These are phyloP conservation scores for Oncorhynchus kisutch DNA, from an alignment of 2,113 vertebrate species.

Conservation along the genomic window DNA sequence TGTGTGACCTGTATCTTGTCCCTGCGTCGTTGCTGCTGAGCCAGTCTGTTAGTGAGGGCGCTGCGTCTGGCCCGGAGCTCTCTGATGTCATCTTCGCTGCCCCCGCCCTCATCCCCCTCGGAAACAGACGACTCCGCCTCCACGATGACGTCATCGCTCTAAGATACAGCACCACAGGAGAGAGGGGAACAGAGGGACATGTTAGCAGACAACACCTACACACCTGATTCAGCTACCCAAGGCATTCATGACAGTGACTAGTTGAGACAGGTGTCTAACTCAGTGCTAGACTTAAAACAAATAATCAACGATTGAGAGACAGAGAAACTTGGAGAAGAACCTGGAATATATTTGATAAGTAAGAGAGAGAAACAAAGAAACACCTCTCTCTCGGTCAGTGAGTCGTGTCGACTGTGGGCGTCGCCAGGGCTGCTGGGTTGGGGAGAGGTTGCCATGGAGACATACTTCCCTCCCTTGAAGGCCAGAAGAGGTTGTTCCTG, in stretches of 20 bases:
- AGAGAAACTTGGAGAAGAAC: conserved; percentile 3
- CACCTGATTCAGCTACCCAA: no score
- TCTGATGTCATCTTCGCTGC: conserved; percentile 87
- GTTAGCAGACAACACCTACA: no score
- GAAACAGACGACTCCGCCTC: conserved; percentile 82
- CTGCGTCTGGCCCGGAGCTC: conserved; percentile 91
- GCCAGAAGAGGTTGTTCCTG: conserved; percentile 98
- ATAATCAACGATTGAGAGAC: not conserved
- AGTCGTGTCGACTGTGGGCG: conserved; percentile 81
- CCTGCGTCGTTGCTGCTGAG: conserved; percentile 88
- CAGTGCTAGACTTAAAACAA: not conserved
- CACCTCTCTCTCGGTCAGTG: conserved; percentile 73
- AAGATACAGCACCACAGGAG: conserved; percentile 11
- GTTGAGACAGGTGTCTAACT: no score
- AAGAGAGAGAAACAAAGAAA: conserved; percentile 51
- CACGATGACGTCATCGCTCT: conserved; percentile 89
- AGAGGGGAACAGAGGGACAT: not conserved
- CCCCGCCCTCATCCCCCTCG: conserved; percentile 69
- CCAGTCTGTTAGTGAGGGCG: conserved; percentile 85
- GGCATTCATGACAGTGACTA: no score
- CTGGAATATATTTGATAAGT: no score
- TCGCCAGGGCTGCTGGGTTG: conserved; percentile 76
- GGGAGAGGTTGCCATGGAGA: conserved; percentile 90
- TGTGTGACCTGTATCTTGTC: conserved; percentile 89
- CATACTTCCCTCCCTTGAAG: conserved; percentile 98